Evolutionary conservation across 2,113 vertebrate species (phyloP), one percentile per base, ranked within the genome.

Genomic region (Poeciliopsis prolifica): DNA sequence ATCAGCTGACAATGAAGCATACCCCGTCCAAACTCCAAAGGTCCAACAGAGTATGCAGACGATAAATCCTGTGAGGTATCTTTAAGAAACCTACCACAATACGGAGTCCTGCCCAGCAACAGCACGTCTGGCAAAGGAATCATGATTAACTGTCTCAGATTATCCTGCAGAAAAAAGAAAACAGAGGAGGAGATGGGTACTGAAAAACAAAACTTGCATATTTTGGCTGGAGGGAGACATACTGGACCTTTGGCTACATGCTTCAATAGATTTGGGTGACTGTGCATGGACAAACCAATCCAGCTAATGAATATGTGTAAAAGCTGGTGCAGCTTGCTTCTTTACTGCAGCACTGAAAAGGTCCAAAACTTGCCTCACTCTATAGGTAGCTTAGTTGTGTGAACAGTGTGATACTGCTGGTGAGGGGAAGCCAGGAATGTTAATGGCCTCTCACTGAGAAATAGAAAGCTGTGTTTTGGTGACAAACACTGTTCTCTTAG

Each of bases 131-230:
- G 93, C 79, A 92, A 69, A 68, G 93, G 90, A 79, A 86, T 91
- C 87, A 91, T 74, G 76, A 94, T 91, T 64, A 94, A 72, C 74
- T 93, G 92, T 82, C 88, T 90, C 77, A 94, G 90, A 81, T 88
- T 78, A 78, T 93, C 88, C 93, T 93, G 80, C 54, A 77, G 65
- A 81, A 76, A 78, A 65, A 19, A 70, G 30, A 74, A n/a, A 74
- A 70, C 58, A 63, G 4, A 65, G 29, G 65, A 69, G 31, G 35
- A 51, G 75, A 54, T 19, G 0, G 12, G 24, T 19, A 24, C 19
- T 75, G n/a, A 65, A 82, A 48, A 51, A 33, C 58, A 4, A 54
- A 29, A 75, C 70, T 51, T 77, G 60, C 51, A 79, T 31, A 75
- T 70, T 83, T 80, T 24, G 40, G 13, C 6, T 73, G 70, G 62